Percentiles rank a stretch among this genome's conserved stretches.
phyloP scores from a whole-genome alignment of 2,113 vertebrate genomes.

The Oxyura jamaicensis region DNA sequence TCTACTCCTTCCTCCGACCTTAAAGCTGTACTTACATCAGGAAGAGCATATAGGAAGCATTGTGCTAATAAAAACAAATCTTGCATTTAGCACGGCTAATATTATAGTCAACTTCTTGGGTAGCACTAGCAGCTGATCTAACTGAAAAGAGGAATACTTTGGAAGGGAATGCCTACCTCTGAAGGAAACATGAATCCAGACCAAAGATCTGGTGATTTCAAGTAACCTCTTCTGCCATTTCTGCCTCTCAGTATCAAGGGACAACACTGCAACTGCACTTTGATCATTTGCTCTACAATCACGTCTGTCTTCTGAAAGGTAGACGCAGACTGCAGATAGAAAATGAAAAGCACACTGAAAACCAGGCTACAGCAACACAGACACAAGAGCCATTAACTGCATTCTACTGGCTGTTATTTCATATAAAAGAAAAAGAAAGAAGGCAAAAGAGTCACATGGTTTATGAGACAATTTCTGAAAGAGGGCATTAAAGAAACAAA shows the following conservation, averaged over 20 bases:
- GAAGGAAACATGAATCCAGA: background rate
- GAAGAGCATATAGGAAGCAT: background rate
- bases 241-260: background rate
- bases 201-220: background rate
- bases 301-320: background rate
- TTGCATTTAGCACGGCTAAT: background rate
- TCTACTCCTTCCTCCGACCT: background rate
- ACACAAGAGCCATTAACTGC: conserved; percentile 20
- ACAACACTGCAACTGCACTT: background rate
- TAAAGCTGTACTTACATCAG: background rate
- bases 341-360: background rate
- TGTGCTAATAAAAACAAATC: background rate
- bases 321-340: background rate
- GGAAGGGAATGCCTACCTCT: background rate
- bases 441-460: conserved; percentile 57
- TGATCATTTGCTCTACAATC: background rate
- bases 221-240: background rate
- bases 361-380: background rate
- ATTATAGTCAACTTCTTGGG: background rate
- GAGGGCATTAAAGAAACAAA: conserved; percentile 37
- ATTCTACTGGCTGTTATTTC: conserved; percentile 38
- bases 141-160: background rate
- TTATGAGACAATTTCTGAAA: conserved; percentile 75
- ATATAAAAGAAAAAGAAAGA: background rate
- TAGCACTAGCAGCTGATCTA: background rate